Conservation (phyloP, 2,797 vertebrate genomes). For the Falco berigora region DNA sequence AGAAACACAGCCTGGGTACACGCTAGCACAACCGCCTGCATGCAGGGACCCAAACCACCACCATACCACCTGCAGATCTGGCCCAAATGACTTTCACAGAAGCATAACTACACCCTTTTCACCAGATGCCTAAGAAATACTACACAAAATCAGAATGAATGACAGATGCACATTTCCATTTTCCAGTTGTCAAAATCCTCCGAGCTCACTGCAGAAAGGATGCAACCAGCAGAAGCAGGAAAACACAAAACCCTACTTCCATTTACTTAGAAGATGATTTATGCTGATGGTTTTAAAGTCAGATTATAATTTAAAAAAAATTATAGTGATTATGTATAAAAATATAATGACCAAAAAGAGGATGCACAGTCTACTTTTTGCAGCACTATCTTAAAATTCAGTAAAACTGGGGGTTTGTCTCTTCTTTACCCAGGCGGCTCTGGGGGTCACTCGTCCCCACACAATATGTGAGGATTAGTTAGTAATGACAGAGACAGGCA, state of each 20-base stretch:
- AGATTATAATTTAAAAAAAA: neutral
- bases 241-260: neutral
- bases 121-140: neutral
- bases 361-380: neutral
- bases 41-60: neutral
- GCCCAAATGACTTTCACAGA: neutral
- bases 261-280: neutral
- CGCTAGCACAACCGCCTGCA: neutral
- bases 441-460: neutral
- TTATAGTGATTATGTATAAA: neutral
- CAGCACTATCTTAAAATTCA: neutral
- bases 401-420: neutral
- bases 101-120: neutral
- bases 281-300: neutral
- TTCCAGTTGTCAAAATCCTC: neutral
- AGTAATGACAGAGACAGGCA: neutral
- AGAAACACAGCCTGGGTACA: neutral
- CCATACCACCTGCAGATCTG: neutral
- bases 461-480: neutral
- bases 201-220: neutral
- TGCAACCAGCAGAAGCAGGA: neutral
- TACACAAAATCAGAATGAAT: neutral
- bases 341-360: neutral
- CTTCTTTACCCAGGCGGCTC: neutral
- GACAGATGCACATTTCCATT: accelerated